Conservation (phyloP, 2,888 invertebrate genomes). For the Ptilodon capucinus region DNA sequence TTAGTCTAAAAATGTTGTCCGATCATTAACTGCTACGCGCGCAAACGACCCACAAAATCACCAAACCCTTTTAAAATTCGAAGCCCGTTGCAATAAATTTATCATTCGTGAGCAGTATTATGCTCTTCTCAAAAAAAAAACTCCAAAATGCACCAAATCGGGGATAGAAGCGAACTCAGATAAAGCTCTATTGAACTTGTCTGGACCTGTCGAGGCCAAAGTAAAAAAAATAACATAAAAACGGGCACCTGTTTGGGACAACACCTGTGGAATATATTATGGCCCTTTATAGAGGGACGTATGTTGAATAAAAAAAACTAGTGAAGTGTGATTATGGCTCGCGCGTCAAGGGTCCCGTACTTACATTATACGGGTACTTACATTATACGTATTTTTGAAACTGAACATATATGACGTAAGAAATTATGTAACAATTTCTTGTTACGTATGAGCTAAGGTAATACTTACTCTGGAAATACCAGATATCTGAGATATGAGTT, state of each 20-base stretch:
- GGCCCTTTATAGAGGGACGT: conserved; percentile 25
- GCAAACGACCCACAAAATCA: conserved; percentile 21
- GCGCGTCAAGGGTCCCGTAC: too few relatives aligned
- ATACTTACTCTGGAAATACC: too few relatives aligned
- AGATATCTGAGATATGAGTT: too few relatives aligned
- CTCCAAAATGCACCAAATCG: conserved; percentile 55
- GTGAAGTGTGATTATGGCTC: too few relatives aligned
- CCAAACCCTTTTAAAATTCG: conserved; percentile 39
- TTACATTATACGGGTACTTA: too few relatives aligned
- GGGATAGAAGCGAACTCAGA: conserved; percentile 57
- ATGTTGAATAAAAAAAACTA: conserved; percentile 23
- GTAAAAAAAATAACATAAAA: conserved; percentile 35
- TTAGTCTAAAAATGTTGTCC: conserved; percentile 3
- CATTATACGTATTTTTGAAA: too few relatives aligned
- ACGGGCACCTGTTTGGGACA: conserved; percentile 65
- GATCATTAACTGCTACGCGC: conserved; percentile 20
- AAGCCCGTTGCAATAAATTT: conserved; percentile 61
- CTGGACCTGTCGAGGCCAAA: conserved; percentile 55
- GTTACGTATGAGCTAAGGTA: too few relatives aligned
- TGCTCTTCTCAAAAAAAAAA: conserved; percentile 39
- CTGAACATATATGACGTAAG: too few relatives aligned
- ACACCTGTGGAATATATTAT: conserved; percentile 73
- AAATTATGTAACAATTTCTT: too few relatives aligned
- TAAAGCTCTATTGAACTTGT: conserved; percentile 72
- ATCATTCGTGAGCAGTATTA: conserved; percentile 50